A percentile compares a stretch with the other conserved stretches of the same genome.
These are phyloP conservation scores for Steatocranus sp. DNA, from an alignment of 2,797 vertebrate genomes.

Conservation along the genomic window DNA sequence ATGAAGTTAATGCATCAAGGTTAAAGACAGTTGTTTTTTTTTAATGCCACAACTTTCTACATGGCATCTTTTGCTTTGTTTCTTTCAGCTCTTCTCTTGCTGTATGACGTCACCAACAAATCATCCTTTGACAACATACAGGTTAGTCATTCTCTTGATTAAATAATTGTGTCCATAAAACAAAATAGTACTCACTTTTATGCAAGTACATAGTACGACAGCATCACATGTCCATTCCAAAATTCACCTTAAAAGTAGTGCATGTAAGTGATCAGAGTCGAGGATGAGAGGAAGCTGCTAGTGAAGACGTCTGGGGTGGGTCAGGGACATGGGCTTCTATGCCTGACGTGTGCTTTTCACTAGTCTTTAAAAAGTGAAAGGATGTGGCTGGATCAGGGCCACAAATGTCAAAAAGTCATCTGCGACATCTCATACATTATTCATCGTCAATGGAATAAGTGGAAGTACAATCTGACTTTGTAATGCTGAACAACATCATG, in stretches of 20 bases:
- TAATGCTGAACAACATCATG: neutral
- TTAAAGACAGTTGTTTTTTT: neutral
- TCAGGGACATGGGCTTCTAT: neutral
- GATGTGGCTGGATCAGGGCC: neutral
- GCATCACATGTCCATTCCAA: neutral
- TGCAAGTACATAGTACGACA: no score
- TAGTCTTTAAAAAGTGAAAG: neutral
- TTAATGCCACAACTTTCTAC: neutral
- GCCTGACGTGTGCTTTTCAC: neutral
- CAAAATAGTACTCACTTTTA: neutral
- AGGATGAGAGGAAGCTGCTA: neutral
- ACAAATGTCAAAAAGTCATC: neutral
- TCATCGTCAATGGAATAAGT: neutral
- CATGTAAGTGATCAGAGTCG: neutral
- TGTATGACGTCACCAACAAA: slow-evolving; percentile 93
- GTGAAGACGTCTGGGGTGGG: neutral
- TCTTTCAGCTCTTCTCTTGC: slow-evolving; percentile 82
- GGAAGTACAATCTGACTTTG: neutral
- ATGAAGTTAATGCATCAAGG: neutral
- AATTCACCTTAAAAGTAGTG: neutral
- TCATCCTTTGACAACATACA: slow-evolving; percentile 91
- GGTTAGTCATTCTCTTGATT: slow-evolving; percentile 51
- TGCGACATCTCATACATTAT: neutral
- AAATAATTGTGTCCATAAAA: neutral
- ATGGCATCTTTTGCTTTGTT: neutral